Evolutionary conservation across 2,888 invertebrate species (phyloP), one percentile per base, ranked within the genome.

Genomic region (Himalopsyche kuldschensis): DNA sequence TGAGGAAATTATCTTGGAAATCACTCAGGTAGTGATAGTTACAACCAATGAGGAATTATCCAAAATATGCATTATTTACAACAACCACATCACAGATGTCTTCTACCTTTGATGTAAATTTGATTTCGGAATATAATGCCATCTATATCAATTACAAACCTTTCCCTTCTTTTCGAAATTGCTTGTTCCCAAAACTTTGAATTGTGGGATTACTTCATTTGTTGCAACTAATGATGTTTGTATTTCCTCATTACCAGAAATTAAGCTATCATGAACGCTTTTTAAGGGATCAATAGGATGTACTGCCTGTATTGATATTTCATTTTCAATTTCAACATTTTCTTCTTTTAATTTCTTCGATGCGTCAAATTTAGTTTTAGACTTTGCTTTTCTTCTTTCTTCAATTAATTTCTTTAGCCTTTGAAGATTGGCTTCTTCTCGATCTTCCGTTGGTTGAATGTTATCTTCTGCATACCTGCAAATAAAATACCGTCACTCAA

Each of bases 111-210:
- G n/a, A n/a, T n/a, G n/a, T n/a, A n/a, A n/a, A n/a, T n/a, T n/a
- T n/a, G n/a, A n/a, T n/a, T n/a, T n/a, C n/a, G n/a, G n/a, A n/a
- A n/a, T n/a, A n/a, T n/a, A n/a, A n/a, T n/a, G n/a, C n/a, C n/a
- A n/a, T n/a, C n/a, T n/a, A n/a, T n/a, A n/a, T 78, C 3, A 78
- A 30, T 69, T 76, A 87, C 83, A 85, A 87, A 93, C 94, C 88
- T 93, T 93, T 2, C 88, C 86, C 86, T 91, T 93, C 87, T 93
- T 93, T 87, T 91, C 90, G 88, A 93, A 92, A 83, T 92, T 93
- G 87, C 93, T 93, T 82, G 90, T 92, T 6, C 96, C 96, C 79
- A 97, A 91, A 27, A 96, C 92, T 87, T 94, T 94, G 87, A 94
- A 95, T 87, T 93, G 85, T 31, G 87, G 86, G 82, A 83, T 80